A percentile compares a stretch with the other conserved stretches of the same genome.
Evolutionary conservation across 2,113 vertebrate genomes (phyloP).

Genomic region (Camarhynchus parvulus): DNA sequence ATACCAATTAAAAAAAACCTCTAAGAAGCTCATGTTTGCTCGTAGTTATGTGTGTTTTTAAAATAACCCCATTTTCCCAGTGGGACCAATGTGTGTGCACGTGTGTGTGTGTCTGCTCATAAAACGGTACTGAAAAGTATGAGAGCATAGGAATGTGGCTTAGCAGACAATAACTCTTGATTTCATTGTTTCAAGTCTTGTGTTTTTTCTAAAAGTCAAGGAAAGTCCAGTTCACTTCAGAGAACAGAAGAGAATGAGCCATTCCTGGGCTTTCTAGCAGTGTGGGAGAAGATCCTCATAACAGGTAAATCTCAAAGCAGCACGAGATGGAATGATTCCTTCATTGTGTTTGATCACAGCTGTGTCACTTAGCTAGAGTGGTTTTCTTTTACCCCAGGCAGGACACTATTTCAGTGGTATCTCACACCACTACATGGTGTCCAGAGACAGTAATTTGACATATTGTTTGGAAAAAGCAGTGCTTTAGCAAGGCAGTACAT

Average conservation of each 20-base stretch:
- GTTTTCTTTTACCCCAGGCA: not conserved
- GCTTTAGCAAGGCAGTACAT: not conserved
- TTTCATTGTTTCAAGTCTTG: not conserved
- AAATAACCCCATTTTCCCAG: not conserved
- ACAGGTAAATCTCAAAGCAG: not conserved
- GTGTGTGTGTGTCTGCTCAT: not conserved
- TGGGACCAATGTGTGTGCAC: not conserved
- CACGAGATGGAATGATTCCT: not conserved
- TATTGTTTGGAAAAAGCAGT: not conserved
- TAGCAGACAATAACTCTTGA: not conserved
- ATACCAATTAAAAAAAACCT: not conserved
- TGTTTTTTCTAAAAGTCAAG: not conserved
- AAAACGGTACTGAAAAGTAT: not conserved
- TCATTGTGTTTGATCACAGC: not conserved
- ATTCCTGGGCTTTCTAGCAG: not conserved
- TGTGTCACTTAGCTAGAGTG: not conserved
- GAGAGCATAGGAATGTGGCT: not conserved
- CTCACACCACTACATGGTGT: not conserved
- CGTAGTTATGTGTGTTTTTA: not conserved
- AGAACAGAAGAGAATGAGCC: not conserved
- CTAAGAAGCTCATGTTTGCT: not conserved
- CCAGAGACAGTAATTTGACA: not conserved
- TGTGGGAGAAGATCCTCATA: not conserved
- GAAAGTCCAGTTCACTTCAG: not conserved
- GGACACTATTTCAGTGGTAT: not conserved